Evolutionary conservation across 2,113 vertebrate genomes (phyloP).

Genomic region (Psittacula cyanocephala): DNA sequence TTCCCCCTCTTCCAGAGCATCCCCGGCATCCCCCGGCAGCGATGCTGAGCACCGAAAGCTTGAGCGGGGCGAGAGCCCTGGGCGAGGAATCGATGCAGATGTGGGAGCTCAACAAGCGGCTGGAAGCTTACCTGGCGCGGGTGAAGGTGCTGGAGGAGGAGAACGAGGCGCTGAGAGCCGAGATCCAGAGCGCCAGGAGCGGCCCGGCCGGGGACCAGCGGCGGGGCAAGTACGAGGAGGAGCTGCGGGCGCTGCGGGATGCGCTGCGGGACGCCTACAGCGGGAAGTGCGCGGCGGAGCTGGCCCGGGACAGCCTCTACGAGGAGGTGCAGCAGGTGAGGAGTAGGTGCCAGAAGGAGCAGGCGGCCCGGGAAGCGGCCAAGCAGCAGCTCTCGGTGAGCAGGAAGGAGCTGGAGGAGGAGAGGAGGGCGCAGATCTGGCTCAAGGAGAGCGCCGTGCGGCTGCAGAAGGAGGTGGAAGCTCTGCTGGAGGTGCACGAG

Average conservation of each 20-base stretch:
- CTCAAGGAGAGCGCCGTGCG: conserved; percentile 77
- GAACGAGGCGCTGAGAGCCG: conserved; percentile 78
- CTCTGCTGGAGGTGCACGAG: conserved; percentile 77
- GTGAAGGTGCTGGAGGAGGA: conserved; percentile 91
- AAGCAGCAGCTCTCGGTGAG: conserved; percentile 69
- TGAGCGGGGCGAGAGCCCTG: not conserved
- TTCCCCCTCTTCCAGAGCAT: not conserved
- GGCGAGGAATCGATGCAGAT: conserved; percentile 88
- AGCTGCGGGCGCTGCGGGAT: conserved; percentile 76
- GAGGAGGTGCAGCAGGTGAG: conserved; percentile 79
- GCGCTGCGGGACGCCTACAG: conserved; percentile 78
- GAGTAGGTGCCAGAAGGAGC: conserved; percentile 76
- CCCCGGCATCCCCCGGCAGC: not conserved
- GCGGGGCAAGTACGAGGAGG: conserved; percentile 75
- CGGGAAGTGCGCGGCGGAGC: conserved; percentile 78
- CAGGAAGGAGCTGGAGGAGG: conserved; percentile 83
- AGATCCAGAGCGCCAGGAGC: conserved; percentile 76
- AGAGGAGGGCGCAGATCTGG: conserved; percentile 82
- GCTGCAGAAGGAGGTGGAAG: conserved; percentile 82
- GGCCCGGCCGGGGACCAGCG: conserved; percentile 20
- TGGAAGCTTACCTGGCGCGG: conserved; percentile 87
- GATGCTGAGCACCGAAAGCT: conserved; percentile 62
- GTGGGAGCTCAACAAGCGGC: conserved; percentile 90
- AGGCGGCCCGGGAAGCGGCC: conserved; percentile 71
- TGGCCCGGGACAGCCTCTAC: conserved; percentile 77